Conservation (phyloP, 2,888 invertebrate species). For the Drosophila kanekoi region DNA sequence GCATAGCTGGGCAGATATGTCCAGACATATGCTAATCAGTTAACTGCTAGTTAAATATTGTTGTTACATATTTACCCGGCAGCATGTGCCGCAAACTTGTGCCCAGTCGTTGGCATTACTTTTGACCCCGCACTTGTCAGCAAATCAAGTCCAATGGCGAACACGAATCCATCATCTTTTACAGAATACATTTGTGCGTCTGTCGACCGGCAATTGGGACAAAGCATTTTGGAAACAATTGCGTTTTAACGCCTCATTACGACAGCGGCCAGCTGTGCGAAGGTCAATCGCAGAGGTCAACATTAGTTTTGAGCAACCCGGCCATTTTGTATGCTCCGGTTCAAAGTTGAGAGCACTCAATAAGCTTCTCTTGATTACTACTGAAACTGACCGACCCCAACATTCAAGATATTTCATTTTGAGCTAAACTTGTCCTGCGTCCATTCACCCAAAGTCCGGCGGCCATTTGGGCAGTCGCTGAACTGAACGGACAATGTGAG, state of each 20-base stretch:
- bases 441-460: constrained; percentile 29
- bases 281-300: constrained; percentile 58
- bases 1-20: constrained; percentile 6
- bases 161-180: constrained; percentile 46
- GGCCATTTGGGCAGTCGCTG: constrained; percentile 26
- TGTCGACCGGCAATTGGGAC: constrained; percentile 30
- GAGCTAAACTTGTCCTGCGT: constrained; percentile 13
- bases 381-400: constrained; percentile 58
- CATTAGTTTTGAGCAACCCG: constrained; percentile 26
- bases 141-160: background rate
- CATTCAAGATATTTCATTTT: background rate
- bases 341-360: constrained; percentile 64
- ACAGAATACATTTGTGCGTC: constrained; percentile 34
- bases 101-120: constrained; percentile 10
- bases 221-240: constrained; percentile 31
- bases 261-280: constrained; percentile 9
- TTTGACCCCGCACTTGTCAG: constrained; percentile 23
- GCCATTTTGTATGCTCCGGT: constrained; percentile 9
- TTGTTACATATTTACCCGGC: background rate
- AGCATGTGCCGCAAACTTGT: background rate
- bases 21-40: background rate
- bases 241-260: constrained; percentile 36
- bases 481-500: background rate
- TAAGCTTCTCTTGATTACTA: constrained; percentile 32
- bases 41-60: background rate